Evolutionary conservation across 2,888 invertebrate genomes (phyloP).

Genomic region (Lepidocyrtoides sp.): DNA sequence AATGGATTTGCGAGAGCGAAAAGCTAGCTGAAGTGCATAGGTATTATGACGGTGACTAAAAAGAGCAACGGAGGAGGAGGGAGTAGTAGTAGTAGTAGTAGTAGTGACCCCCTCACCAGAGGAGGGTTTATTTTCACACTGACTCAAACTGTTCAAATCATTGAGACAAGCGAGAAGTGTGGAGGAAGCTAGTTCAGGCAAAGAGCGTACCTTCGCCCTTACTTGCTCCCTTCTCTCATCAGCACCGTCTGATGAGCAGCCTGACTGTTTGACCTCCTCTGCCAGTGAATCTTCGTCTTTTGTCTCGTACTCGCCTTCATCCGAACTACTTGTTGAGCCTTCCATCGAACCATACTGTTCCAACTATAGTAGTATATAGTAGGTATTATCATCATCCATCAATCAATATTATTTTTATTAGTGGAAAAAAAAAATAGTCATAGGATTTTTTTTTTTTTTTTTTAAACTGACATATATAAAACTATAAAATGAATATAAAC

Average conservation of each 20-base stretch:
- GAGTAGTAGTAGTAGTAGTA: too few relatives aligned
- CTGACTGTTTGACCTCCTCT: slow-evolving; percentile 77
- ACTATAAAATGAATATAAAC: neutral
- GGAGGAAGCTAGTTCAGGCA: slow-evolving; percentile 85
- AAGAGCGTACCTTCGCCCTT: slow-evolving; percentile 85
- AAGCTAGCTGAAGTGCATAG: slow-evolving; percentile 85
- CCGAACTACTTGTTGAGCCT: slow-evolving; percentile 85
- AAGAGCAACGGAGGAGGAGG: slow-evolving; percentile 81
- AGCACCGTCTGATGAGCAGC: slow-evolving; percentile 76
- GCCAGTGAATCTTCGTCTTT: slow-evolving; percentile 82
- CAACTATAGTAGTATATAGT: slow-evolving; percentile 76
- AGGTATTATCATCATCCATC: slow-evolving; percentile 78
- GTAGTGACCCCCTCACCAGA: slow-evolving; percentile 74
- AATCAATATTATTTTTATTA: too few relatives aligned
- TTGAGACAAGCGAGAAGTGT: slow-evolving; percentile 82
- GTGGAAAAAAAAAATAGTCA: neutral
- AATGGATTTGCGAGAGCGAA: slow-evolving; percentile 85
- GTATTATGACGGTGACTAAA: slow-evolving; percentile 80
- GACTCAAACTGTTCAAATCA: slow-evolving; percentile 81
- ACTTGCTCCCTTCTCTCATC: slow-evolving; percentile 83
- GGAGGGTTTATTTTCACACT: slow-evolving; percentile 77
- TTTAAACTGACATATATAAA: slow-evolving; percentile 3
- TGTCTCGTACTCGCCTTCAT: slow-evolving; percentile 85
- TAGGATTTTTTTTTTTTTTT: too few relatives aligned
- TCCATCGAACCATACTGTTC: slow-evolving; percentile 84